Base-by-base conservation (phyloP, 2,888 invertebrate genomes). In the Hydrotaea cyrtoneurina region DNA sequence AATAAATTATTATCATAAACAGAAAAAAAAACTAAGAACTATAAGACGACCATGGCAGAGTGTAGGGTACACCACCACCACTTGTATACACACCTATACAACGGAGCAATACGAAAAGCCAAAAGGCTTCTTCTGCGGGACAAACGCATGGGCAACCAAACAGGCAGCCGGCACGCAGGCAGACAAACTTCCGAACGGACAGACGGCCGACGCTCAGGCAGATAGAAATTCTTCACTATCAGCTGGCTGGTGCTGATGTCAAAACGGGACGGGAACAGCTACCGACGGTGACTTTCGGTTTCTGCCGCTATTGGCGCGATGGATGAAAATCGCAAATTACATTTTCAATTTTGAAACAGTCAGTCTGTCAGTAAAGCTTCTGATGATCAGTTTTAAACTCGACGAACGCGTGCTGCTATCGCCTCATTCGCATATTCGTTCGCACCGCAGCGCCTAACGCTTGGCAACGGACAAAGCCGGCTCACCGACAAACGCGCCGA, bases 271-370 rank as follows among this genome's bases (percentile, higher is more conserved):
- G 39, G 50, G 50, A 15, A 50, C 50, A 13, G 77, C 31, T 2
- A 31, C 7, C 31, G 59, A 50, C 80, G 72, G 80, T 75, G 66
- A 76, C 83, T 80, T 80, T 80, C 75, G 73, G 66, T 86, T 80
- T 85, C 82, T 50, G 62, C 62, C 46, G 69, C 8, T 69, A 39
- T 7, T 43, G 39, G 15, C 10, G 43, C 19, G 36, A 21, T 13
- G 36, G 64, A 64, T 36, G 73, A 80, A 69, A 76, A 73, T 39
- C 17, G 46, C 59, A 80, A 76, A 75, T 55, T 71, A 43, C 57
- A 62, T 80, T 74, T 78, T 75, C 39, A 71, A 11, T 80, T 75
- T 75, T 72, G 71, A 84, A 84, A 57, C 84, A 81, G 84, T 83
- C 83, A 83, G 83, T 84, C 71, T 55, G 64, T 55, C 55, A 17